phyloP scores from a whole-genome alignment of 2,113 vertebrate genomes.

The Eudyptes chrysolophus region DNA sequence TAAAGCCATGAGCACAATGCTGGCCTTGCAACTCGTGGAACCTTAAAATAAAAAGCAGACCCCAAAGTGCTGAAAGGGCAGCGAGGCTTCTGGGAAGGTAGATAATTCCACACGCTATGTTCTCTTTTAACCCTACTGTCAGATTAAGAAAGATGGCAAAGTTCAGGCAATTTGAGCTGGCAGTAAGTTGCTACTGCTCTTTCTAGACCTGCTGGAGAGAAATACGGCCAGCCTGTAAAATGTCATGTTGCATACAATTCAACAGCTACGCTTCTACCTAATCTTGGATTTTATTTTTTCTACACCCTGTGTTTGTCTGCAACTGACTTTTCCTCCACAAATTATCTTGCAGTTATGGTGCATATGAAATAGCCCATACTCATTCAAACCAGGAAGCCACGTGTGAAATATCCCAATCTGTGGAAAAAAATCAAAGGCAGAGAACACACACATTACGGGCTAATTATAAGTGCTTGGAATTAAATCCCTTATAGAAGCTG shows the following conservation, averaged over 20 bases:
- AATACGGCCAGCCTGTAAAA: not conserved
- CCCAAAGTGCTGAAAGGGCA: not conserved
- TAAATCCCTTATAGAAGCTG: not conserved
- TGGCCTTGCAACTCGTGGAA: constrained; percentile 17
- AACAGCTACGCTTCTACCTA: not conserved
- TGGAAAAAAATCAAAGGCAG: not conserved
- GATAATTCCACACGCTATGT: not conserved
- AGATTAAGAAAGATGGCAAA: not conserved
- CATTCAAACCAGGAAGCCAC: not conserved
- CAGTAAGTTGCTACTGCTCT: not conserved
- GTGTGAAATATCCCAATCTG: not conserved
- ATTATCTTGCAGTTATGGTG: not conserved
- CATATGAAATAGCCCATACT: not conserved
- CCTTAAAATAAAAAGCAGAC: not conserved
- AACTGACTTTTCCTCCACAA: not conserved
- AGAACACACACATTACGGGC: not conserved
- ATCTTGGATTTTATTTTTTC: not conserved
- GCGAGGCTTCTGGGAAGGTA: not conserved
- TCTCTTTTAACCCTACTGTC: not conserved
- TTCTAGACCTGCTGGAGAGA: not conserved
- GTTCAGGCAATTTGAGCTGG: not conserved
- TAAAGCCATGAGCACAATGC: not conserved
- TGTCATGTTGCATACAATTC: not conserved
- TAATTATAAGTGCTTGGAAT: not conserved
- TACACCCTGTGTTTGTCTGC: not conserved